These are phyloP conservation scores for Cistogaster globosa DNA, from an alignment of 2,888 invertebrate genomes.

Conservation along the genomic window DNA sequence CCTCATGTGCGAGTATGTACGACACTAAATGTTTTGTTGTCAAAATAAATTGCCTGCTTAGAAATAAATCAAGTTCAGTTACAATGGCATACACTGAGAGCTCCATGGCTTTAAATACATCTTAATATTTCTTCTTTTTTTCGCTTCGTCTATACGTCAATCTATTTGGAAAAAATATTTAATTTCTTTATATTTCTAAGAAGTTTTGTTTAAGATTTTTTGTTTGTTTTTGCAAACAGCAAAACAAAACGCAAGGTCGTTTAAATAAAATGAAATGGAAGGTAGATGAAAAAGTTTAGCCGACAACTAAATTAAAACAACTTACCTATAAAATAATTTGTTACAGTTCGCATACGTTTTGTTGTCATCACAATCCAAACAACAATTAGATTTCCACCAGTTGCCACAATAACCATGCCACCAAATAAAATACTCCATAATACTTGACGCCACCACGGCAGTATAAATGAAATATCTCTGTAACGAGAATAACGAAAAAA, in stretches of 20 bases:
- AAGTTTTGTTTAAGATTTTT: background rate
- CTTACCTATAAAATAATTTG: constrained; percentile 96
- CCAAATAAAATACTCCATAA: constrained; percentile 94
- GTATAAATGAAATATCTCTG: constrained; percentile 85
- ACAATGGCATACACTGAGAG: too few species aligned
- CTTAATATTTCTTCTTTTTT: background rate
- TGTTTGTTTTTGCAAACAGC: background rate
- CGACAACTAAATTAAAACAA: constrained; percentile 32
- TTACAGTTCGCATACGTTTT: constrained; percentile 98
- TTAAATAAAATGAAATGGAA: background rate
- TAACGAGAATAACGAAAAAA: constrained; percentile 15
- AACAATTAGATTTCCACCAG: constrained; percentile 97
- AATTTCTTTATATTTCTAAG: too few species aligned
- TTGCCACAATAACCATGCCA: constrained; percentile 96
- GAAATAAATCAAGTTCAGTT: too few species aligned
- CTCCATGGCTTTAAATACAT: too few species aligned
- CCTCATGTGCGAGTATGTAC: too few species aligned
- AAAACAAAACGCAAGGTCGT: background rate
- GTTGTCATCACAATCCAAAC: constrained; percentile 99
- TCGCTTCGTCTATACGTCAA: too few species aligned
- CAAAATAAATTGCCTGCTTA: too few species aligned
- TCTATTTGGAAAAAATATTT: too few species aligned
- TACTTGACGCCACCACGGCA: constrained; percentile 94
- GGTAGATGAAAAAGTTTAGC: background rate
- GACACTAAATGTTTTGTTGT: too few species aligned